Percentiles rank a stretch among this genome's conserved stretches.
phyloP scores from a whole-genome alignment of 2,113 vertebrate species.

The Vulpes ferrilata region DNA sequence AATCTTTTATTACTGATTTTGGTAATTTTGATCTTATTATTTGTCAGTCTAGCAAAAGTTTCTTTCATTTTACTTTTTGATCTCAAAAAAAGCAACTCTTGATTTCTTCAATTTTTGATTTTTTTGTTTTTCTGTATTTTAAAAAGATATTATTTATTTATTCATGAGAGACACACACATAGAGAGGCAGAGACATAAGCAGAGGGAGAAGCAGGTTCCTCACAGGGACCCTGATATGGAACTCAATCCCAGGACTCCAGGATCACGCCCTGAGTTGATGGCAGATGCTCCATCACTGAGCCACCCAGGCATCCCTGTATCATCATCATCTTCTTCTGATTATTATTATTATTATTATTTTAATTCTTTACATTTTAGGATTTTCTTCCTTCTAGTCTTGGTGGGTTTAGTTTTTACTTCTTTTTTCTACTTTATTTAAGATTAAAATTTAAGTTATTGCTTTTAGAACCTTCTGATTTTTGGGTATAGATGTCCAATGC shows the following conservation, averaged over 20 bases:
- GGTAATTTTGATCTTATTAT: not conserved
- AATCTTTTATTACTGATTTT: not conserved
- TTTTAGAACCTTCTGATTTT: not conserved
- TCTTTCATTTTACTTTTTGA: not conserved
- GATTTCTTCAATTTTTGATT: not conserved
- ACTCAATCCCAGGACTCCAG: too few relatives aligned
- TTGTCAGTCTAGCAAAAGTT: not conserved
- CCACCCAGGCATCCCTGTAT: too few relatives aligned
- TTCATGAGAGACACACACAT: too few relatives aligned
- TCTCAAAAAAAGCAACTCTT: not conserved
- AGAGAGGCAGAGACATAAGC: too few relatives aligned
- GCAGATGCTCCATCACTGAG: too few relatives aligned
- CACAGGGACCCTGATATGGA: too few relatives aligned
- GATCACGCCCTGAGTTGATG: too few relatives aligned
- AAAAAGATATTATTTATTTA: too few relatives aligned
- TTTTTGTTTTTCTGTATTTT: not conserved
- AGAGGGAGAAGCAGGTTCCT: too few relatives aligned
- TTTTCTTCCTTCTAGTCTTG: not conserved
- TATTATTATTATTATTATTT: not conserved
- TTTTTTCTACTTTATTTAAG: not conserved
- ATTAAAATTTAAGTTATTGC: not conserved
- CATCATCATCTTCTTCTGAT: too few relatives aligned
- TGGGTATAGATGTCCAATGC: not conserved
- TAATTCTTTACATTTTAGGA: not conserved
- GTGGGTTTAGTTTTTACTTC: not conserved